Evolutionary conservation across 2,888 invertebrate species (phyloP), one percentile per base, ranked within the genome.

Genomic region (Caenorhabditis sulstoni): DNA sequence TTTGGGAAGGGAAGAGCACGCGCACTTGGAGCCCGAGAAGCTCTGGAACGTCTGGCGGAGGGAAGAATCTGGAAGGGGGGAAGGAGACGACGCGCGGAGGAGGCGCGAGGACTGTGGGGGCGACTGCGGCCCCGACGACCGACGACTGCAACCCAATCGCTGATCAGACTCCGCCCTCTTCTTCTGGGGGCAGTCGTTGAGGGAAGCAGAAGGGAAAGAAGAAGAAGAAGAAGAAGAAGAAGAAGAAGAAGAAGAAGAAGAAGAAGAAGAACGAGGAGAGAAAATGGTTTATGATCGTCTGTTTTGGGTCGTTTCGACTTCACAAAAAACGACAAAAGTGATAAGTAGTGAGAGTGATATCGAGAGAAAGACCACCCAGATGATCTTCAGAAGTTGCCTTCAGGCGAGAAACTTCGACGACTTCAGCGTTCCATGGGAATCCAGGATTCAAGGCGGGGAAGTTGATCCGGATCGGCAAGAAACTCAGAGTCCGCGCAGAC

Each of bases 201-300:
- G 62, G 70, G 62, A 70, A 59, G 50, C 50, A 29, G 29, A 29
- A 29, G 29, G 7, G 7, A 7, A 29, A 29, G 29, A 29, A 29
- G 29, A 29, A 5, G 29, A 7, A 29, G 29, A 29, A 29, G 29
- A 29, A 29, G 29, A 29, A 29, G 29, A 29, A 29, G 29, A 29
- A 29, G 29, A 29, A 29, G 29, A 29, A 5, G 29, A 7, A 29
- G 29, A 29, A 29, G 29, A 29, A 29, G 7, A 29, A 29, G 29
- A 29, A 29, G 67, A 62, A 53, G 62, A 39, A 70, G 61, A 71
- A 71, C 61, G 49, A 71, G 52, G 61, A 57, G 64, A 64, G 57
- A 64, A 71, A 71, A 71, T 71, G 71, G 71, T 71, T 71, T 71
- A 71, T 71, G 71, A 71, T 71, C 71, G 71, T 71, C 64, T 64